phyloP scores from a whole-genome alignment of 2,113 vertebrate species.

The Protobothrops flavoviridis region DNA sequence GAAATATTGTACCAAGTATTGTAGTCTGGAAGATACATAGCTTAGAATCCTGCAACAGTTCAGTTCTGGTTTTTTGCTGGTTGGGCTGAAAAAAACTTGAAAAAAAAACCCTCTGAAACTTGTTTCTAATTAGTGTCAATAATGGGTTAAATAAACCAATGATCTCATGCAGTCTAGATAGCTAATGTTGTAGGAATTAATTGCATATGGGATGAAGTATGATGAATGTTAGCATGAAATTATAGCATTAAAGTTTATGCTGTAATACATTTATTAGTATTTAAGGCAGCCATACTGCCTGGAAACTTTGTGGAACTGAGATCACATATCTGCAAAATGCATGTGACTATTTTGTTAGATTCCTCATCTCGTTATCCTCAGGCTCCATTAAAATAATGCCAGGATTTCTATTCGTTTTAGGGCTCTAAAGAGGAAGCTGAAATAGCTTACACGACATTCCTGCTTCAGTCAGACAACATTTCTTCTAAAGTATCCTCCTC shows the following conservation, averaged over 20 bases:
- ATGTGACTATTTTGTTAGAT: neutral
- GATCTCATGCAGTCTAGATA: neutral
- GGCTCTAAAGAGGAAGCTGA: slow-evolving; percentile 75
- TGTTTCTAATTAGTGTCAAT: neutral
- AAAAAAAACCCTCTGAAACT: neutral
- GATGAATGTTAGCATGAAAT: neutral
- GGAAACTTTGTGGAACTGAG: neutral
- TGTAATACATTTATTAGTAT: neutral
- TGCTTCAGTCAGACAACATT: slow-evolving; percentile 53
- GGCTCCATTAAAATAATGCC: neutral
- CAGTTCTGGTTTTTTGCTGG: neutral
- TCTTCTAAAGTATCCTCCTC: neutral
- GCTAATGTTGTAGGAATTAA: neutral
- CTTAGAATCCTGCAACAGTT: neutral
- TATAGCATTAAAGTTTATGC: neutral
- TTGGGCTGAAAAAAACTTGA: neutral
- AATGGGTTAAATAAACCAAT: neutral
- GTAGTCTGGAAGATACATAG: neutral
- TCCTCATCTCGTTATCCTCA: neutral
- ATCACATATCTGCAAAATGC: neutral
- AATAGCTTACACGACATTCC: slow-evolving; percentile 67
- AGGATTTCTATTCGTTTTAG: slow-evolving; percentile 51
- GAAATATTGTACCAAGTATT: neutral
- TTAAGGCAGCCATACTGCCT: neutral
- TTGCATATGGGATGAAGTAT: neutral